Evolutionary conservation across 2,797 vertebrate species (phyloP).

Genomic region (Mus spretus): DNA sequence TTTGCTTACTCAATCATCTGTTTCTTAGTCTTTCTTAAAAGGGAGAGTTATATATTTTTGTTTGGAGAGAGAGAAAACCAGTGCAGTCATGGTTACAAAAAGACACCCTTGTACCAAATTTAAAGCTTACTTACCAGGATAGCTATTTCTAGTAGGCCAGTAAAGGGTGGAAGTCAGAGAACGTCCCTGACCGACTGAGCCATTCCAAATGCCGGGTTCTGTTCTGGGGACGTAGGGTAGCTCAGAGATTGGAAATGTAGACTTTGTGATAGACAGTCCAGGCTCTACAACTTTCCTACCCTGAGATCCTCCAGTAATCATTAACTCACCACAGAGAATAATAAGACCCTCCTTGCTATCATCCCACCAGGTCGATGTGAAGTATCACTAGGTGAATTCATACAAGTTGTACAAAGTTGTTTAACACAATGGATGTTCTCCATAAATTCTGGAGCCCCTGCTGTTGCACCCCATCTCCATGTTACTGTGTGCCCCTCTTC

Average conservation of each 20-base stretch:
- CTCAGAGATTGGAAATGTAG: not conserved
- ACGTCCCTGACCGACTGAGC: not conserved
- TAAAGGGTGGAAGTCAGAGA: not conserved
- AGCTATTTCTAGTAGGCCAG: not conserved
- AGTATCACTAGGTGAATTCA: not conserved
- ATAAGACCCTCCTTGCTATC: too few species aligned
- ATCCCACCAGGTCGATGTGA: not conserved
- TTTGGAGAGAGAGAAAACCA: constrained; percentile 28
- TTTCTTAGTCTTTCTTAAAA: constrained; percentile 53
- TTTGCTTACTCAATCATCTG: constrained; percentile 20
- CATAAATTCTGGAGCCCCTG: not conserved
- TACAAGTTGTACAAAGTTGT: not conserved
- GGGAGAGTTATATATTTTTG: constrained; percentile 15
- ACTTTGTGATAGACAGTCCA: not conserved
- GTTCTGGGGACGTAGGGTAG: not conserved
- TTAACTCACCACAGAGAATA: not conserved
- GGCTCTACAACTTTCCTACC: not conserved
- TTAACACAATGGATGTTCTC: not conserved
- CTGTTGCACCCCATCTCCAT: too few species aligned
- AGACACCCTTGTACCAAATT: not conserved
- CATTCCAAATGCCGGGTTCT: rapidly evolving
- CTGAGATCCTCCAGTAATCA: not conserved
- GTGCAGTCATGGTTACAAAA: not conserved
- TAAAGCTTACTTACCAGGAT: not conserved
- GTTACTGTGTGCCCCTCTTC: too few species aligned